Evolutionary conservation across 2,113 vertebrate genomes (phyloP).

Genomic region (Etheostoma spectabile): DNA sequence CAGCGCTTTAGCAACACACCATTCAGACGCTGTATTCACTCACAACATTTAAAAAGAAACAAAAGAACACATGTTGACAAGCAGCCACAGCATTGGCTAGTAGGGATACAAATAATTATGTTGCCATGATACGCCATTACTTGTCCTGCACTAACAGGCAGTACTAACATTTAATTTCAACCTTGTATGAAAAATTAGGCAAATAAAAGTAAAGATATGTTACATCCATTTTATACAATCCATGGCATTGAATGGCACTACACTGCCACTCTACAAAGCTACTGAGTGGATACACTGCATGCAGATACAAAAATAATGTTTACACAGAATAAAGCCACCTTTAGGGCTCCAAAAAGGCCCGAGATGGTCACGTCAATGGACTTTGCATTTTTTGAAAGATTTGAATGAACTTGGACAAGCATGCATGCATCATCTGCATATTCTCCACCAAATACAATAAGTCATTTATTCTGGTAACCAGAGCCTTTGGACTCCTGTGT

Average conservation of each 20-base stretch:
- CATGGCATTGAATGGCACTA: background rate
- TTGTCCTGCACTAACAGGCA: no score
- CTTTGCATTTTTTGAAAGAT: background rate
- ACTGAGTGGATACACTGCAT: background rate
- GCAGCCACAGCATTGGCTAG: no score
- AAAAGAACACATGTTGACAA: no score
- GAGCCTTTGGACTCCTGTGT: background rate
- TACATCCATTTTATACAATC: background rate
- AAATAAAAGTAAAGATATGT: background rate
- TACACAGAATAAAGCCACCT: background rate
- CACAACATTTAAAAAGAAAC: no score
- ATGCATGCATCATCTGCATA: constrained; percentile 35
- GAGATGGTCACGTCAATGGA: background rate
- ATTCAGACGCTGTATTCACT: no score
- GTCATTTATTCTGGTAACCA: background rate
- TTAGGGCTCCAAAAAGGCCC: background rate
- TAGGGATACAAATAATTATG: no score
- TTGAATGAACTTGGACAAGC: constrained; percentile 17
- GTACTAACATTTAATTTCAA: background rate
- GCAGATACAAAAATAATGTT: background rate
- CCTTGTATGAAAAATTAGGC: background rate
- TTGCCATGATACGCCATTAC: no score
- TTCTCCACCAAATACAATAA: constrained; percentile 6
- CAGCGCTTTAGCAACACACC: no score
- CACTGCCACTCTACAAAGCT: background rate